Evolutionary conservation across 2,113 vertebrate genomes (phyloP), one percentile per base, ranked within the genome.

Genomic region (Gadus macrocephalus): DNA sequence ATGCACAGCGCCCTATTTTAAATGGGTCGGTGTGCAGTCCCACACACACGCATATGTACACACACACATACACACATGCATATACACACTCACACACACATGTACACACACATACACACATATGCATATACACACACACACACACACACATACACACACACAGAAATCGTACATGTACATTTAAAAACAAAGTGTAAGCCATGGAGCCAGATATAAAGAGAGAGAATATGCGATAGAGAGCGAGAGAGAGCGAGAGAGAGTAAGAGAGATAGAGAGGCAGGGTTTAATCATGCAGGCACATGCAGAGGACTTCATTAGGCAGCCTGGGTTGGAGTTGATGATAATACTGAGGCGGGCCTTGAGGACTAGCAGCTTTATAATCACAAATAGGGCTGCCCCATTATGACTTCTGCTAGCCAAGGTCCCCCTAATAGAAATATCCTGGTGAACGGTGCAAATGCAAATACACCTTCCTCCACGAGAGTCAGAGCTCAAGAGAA

Each of bases 241-340:
- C 8, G 42, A 49, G 42, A 58, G n/a, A 58, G 15, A 58, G 55
- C 0, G 55, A 58, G 55, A 58, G 55, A 58, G 55, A 58, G 61
- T 22, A 17, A 60, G 58, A 55, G 53, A 60, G 60, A 62, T 19
- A n/a, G 25, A 35, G 35, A 75, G 5, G 28, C 6, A 35, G 42
- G 35, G 71, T 75, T 81, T 87, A 84, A 86, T 89, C 86, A 87
- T 79, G 79, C 78, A 81, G 81, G 77, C 80, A 74, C 81, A 85
- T 83, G 81, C 83, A 75, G 81, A 85, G 62, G 79, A 82, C 78
- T 82, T 87, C 81, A 85, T 88, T 89, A 88, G 86, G 83, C 65
- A 75, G 83, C 78, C 71, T 74, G 81, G 76, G 80, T 74, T 72
- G 12, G 15, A 27, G 12, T 25, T 15, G 71, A 80, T 80, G 78